phyloP scores from a whole-genome alignment of 2,888 invertebrate genomes.

The Tenthredo livida region DNA sequence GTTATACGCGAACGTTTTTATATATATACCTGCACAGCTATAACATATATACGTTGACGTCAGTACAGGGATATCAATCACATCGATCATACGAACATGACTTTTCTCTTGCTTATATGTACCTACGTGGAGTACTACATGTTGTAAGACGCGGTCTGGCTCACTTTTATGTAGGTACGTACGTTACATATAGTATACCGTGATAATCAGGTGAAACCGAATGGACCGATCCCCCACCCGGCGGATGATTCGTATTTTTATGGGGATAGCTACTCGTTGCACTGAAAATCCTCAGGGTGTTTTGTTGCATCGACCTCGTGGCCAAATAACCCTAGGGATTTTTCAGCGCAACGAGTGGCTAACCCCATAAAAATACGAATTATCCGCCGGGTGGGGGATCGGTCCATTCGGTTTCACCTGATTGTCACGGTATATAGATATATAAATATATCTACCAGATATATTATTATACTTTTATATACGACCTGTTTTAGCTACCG shows the following conservation, averaged over 20 bases:
- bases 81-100: slow-evolving; percentile 40
- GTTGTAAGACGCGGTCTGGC: neutral
- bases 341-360: no score
- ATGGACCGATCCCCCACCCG: no score
- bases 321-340: no score
- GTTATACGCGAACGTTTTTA: neutral
- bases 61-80: slow-evolving; percentile 14
- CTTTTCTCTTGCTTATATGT: neutral
- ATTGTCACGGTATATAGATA: no score
- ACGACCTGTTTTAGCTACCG: neutral
- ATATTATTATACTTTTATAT: neutral
- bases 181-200: neutral
- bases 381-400: no score
- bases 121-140: slow-evolving; percentile 4
- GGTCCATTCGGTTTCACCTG: no score
- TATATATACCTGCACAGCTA: neutral
- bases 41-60: neutral
- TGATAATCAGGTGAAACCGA: no score
- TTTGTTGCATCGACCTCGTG: no score
- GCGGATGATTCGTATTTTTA: no score
- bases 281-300: no score
- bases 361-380: no score
- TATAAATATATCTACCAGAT: neutral
- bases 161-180: neutral
- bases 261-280: no score